These are phyloP conservation scores for Exephanes ischioxanthus DNA, from an alignment of 2,888 invertebrate genomes.

Conservation along the genomic window DNA sequence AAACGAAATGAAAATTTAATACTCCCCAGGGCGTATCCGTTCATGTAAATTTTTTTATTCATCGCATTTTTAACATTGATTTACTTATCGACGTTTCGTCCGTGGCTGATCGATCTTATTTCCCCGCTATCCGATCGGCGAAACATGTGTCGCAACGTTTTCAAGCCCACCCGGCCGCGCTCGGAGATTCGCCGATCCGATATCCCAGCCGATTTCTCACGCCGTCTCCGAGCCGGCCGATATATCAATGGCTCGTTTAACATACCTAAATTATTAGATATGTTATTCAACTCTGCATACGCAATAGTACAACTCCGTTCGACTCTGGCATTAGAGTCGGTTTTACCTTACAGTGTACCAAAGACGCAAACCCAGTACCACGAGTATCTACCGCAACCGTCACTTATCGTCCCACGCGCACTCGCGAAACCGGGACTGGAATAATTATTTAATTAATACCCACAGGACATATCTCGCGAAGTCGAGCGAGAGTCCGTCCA, in stretches of 20 bases:
- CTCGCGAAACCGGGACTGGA: conserved; percentile 75
- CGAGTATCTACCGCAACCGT: conserved; percentile 72
- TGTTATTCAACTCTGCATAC: conserved; percentile 43
- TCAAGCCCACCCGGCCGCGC: not conserved
- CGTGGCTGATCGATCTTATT: not conserved
- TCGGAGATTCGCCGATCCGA: not conserved
- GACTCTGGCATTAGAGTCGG: conserved; percentile 46
- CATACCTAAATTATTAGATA: conserved; percentile 12
- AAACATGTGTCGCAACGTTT: not conserved
- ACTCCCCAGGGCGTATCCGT: not conserved
- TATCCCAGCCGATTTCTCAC: conserved; percentile 51
- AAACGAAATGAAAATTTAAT: too few species aligned
- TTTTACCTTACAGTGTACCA: conserved; percentile 44
- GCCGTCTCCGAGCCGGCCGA: conserved; percentile 26
- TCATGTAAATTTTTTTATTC: not conserved
- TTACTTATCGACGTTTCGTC: not conserved
- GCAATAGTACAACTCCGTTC: conserved; percentile 49
- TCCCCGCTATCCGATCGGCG: not conserved
- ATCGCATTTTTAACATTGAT: not conserved
- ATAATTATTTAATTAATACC: conserved; percentile 83
- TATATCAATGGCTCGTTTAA: conserved; percentile 46
- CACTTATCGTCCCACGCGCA: conserved; percentile 82
- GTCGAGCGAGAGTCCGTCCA: conserved; percentile 62
- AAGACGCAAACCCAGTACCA: conserved; percentile 37
- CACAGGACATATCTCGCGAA: conserved; percentile 48